Evolutionary conservation across 1,140 invertebrate genomes (phyloP).

Genomic region (Anoplophora glabripennis): DNA sequence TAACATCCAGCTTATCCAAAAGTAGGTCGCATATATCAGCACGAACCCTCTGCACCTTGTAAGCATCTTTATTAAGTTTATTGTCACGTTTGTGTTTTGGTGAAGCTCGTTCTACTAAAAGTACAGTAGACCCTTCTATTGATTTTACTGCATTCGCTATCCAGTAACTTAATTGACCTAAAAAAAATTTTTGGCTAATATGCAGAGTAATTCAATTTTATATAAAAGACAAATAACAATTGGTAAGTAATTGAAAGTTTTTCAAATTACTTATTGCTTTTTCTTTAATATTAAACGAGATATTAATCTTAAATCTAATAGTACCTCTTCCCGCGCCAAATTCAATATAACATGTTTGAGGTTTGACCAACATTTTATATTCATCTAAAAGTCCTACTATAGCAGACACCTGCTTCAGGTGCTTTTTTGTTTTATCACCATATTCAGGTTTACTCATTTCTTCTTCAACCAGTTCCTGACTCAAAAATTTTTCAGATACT

Average conservation of each 20-base stretch:
- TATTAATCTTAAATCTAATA: not conserved
- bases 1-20: constrained; percentile 57
- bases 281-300: not conserved
- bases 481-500: constrained; percentile 51
- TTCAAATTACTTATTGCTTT: not conserved
- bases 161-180: constrained; percentile 73
- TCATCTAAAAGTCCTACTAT: constrained; percentile 62
- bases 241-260: no score
- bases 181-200: constrained; percentile 28
- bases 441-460: constrained; percentile 63
- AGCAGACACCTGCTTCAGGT: constrained; percentile 69
- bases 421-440: constrained; percentile 62
- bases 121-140: constrained; percentile 54
- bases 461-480: constrained; percentile 52
- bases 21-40: constrained; percentile 73
- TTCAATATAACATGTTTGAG: constrained; percentile 72
- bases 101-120: constrained; percentile 74
- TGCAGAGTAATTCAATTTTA: not conserved
- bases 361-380: constrained; percentile 52
- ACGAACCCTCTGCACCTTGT: constrained; percentile 59
- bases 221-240: not conserved
- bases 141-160: constrained; percentile 59
- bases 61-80: constrained; percentile 55
- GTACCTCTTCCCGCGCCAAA: constrained; percentile 85
- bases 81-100: constrained; percentile 80